Conservation (phyloP, 2,113 vertebrate species). For the Lates calcarifer region DNA sequence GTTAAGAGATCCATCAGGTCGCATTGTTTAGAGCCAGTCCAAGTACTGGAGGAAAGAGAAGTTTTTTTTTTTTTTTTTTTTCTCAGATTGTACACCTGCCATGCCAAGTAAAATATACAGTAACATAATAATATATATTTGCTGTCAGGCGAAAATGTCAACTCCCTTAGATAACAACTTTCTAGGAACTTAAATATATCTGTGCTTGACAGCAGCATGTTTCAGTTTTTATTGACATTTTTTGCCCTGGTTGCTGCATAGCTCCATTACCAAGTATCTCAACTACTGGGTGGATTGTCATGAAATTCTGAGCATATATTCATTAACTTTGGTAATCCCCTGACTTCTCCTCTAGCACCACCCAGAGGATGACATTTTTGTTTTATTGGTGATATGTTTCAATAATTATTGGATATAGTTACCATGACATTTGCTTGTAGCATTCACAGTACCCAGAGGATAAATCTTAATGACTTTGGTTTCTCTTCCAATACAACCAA, state of each 20-base stretch:
- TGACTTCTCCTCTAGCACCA: not conserved
- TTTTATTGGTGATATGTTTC: too few relatives aligned
- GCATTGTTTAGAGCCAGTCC: not conserved
- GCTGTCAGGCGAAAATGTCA: not conserved
- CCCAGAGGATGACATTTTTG: not conserved
- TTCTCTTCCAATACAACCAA: too few relatives aligned
- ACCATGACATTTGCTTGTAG: not conserved
- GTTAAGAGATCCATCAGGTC: not conserved
- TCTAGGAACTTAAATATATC: not conserved
- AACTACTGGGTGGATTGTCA: not conserved
- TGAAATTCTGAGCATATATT: not conserved
- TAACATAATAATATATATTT: not conserved
- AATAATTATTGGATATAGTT: not conserved
- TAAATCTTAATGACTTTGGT: not conserved
- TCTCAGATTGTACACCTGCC: not conserved
- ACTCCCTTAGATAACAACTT: not conserved
- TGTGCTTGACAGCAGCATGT: not conserved
- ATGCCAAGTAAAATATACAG: not conserved
- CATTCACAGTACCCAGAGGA: not conserved
- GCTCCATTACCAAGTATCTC: not conserved
- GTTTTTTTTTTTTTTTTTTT: too few relatives aligned
- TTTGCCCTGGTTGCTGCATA: not conserved
- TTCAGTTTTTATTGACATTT: not conserved
- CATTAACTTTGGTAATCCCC: not conserved
- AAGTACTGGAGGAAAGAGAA: not conserved